These are phyloP conservation scores for Homalodisca vitripennis DNA, from an alignment of 1,140 invertebrate genomes.

Conservation along the genomic window DNA sequence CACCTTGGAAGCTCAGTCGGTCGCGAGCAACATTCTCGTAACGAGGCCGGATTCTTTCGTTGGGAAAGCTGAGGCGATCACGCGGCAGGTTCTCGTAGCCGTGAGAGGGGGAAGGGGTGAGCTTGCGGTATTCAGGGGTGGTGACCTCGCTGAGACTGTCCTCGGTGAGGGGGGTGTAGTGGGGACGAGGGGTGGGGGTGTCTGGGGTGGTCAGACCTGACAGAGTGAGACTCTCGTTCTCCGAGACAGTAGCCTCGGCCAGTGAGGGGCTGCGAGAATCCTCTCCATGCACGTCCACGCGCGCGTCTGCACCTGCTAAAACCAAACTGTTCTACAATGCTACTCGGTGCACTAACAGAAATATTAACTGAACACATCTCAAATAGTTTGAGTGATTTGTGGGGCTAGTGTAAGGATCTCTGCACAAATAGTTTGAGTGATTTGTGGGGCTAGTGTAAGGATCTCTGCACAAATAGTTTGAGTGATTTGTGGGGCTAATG, in stretches of 20 bases:
- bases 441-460: too few species aligned
- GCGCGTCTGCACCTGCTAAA: background rate
- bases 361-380: too few species aligned
- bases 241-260: conserved; percentile 46
- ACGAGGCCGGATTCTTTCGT: conserved; percentile 18
- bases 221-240: conserved; percentile 46
- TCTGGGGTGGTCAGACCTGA: conserved; percentile 40
- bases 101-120: background rate
- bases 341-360: too few species aligned
- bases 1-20: conserved; percentile 31
- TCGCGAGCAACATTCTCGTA: conserved; percentile 24
- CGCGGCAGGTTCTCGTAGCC: conserved; percentile 21
- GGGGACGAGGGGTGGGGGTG: conserved; percentile 36
- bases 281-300: conserved; percentile 18
- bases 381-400: too few species aligned
- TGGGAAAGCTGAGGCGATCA: conserved; percentile 36
- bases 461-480: too few species aligned
- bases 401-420: too few species aligned
- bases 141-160: conserved; percentile 36
- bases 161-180: conserved; percentile 38
- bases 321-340: too few species aligned
- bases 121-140: conserved; percentile 33
- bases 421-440: too few species aligned
- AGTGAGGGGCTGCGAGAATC: conserved; percentile 40
- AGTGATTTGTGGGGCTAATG: too few species aligned